Conservation (phyloP, 2,113 vertebrate genomes). For the Delphinapterus leucas region DNA sequence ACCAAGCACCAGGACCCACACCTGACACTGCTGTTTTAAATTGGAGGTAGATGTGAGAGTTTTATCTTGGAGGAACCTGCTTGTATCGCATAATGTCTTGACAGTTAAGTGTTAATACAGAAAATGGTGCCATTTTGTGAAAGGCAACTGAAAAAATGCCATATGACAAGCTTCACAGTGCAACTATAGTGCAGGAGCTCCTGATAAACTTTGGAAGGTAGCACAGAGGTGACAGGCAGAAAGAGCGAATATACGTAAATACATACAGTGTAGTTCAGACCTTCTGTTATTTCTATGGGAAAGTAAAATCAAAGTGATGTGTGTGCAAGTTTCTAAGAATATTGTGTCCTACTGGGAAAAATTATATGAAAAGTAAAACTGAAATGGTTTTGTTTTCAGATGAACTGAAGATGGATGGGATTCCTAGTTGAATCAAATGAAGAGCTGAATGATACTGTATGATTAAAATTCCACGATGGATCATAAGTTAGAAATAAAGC, state of each 20-base stretch:
- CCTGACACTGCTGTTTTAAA: neutral
- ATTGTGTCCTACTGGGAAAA: neutral
- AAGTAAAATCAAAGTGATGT: neutral
- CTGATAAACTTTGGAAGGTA: neutral
- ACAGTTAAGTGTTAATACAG: neutral
- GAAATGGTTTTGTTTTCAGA: neutral
- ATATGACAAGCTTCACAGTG: neutral
- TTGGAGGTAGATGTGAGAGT: neutral
- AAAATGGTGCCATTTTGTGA: neutral
- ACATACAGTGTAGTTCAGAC: neutral
- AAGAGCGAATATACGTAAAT: neutral
- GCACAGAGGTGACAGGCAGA: neutral
- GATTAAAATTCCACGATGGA: neutral
- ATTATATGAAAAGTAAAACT: neutral
- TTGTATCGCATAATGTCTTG: neutral
- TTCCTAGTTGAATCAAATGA: neutral
- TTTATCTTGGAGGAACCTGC: neutral
- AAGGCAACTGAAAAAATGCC: neutral
- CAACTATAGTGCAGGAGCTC: accelerated
- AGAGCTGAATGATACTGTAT: neutral
- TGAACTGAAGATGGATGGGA: neutral
- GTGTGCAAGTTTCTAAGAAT: neutral
- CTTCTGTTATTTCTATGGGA: neutral
- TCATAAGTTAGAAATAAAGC: neutral
- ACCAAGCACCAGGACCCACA: neutral